Evolutionary conservation across 2,113 vertebrate species (phyloP).

Genomic region (Parotia lawesii): DNA sequence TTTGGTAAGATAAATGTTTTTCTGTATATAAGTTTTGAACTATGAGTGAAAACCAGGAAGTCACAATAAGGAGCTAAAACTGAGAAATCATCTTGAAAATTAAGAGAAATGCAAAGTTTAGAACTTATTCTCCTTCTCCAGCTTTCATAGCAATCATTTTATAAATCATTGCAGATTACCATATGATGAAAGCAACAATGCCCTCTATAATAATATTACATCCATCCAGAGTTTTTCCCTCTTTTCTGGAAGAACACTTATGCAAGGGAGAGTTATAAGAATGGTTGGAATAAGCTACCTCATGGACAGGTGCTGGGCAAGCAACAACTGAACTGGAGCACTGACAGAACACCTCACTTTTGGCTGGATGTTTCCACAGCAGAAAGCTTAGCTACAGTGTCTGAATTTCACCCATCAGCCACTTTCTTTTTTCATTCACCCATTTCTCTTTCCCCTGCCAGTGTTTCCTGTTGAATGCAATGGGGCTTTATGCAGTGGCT

Average conservation of each 20-base stretch:
- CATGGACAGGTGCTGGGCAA: constrained; percentile 35
- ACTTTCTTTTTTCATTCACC: constrained; percentile 14
- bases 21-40: neutral
- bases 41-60: neutral
- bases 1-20: neutral
- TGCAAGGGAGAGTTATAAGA: neutral
- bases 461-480: neutral
- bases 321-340: neutral
- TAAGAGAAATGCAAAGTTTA: neutral
- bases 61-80: neutral
- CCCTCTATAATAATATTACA: neutral
- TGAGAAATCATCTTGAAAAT: neutral
- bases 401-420: neutral
- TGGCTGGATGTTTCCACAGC: neutral
- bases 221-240: neutral
- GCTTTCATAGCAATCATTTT: neutral
- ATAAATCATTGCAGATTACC: neutral
- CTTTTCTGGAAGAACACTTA: neutral
- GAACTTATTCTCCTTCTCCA: neutral
- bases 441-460: neutral
- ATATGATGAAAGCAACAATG: neutral
- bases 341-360: neutral
- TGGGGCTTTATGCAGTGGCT: neutral
- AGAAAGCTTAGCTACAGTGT: neutral
- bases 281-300: constrained; percentile 23